Base-by-base conservation (phyloP, 2,113 vertebrate species). In the Tragelaphus buxtoni region DNA sequence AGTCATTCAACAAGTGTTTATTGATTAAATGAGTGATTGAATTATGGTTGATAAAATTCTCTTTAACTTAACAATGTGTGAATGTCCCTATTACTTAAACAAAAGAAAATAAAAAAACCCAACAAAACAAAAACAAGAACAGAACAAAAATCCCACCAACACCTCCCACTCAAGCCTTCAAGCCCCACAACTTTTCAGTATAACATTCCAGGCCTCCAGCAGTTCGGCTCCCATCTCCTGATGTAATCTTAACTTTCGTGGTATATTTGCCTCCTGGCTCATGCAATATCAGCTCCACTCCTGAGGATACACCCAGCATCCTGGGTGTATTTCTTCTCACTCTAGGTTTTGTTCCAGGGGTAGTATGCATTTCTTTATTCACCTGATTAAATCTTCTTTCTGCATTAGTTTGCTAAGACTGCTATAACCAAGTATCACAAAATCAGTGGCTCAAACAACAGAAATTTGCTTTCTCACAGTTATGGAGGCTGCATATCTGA, bases 11-110 rank as follows among this genome's bases (percentile, higher is more conserved):
- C 16, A 45, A 92, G 45, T 28, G 61, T 39, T 85, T 76, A 9
- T n/a, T 93, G 74, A 93, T 91, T 93, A 85, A 93, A 96, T 55
- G 18, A 74, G n/a, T 56, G 77, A 49, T 55, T 79, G 30, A 47
- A 88, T 92, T 76, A 20, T 51, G 76, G 82, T 39, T 61, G 26
- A 87, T 87, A 69, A 85, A 28, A 91, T 81, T 91, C 5, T 91
- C 49, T 39, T 18, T 20, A 92, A 22, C 11, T 92, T 92, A 88
- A 90, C 42, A 58, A 83, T 86, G n/a, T 76, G 39, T 65, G 42
- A 96, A 80, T 60, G 17, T 91, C 22, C 32, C 26, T 58, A 42
- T 81, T 84, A 81, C 18, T 9, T 88, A 35, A 60, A 77, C 5
- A 51, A 51, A n/a, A 32, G n/a, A 80, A 51, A 93, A 88, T 18